Conservation (phyloP, 23 tunicate species). For the Ciona savignyi region DNA sequence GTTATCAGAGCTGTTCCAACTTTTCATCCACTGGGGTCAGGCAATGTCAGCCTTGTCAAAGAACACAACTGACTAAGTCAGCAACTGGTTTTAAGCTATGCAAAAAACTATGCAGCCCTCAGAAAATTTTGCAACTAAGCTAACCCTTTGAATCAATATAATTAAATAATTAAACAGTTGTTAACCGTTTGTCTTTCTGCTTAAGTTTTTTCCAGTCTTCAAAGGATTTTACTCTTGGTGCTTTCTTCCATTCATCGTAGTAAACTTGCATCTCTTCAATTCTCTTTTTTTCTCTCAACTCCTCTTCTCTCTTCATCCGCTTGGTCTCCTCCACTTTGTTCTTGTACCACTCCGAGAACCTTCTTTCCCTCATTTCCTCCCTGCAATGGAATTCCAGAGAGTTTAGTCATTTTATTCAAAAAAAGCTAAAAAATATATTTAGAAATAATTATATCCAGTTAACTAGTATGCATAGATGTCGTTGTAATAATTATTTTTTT, state of each 20-base stretch:
- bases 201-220: constrained; percentile 67
- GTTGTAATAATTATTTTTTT: background rate
- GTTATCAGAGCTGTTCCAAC: no score
- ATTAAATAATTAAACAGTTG: background rate
- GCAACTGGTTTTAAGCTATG: no score
- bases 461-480: background rate
- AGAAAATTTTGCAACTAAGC: background rate
- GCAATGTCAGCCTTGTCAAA: background rate
- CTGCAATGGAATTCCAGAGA: no score
- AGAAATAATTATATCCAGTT: no score
- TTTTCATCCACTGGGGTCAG: no score
- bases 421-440: no score
- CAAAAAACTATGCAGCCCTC: no score
- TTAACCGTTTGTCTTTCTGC: constrained; percentile 37
- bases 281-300: constrained; percentile 28
- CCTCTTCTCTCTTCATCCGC: constrained; percentile 2
- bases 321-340: constrained; percentile 30
- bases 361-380: constrained; percentile 20
- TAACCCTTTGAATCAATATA: no score
- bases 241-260: constrained; percentile 46
- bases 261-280: constrained; percentile 7
- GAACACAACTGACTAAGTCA: background rate
- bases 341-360: constrained; percentile 43
- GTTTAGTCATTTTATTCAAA: no score
- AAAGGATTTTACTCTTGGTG: constrained; percentile 51